Evolutionary conservation across 2,797 vertebrate species (phyloP).

Genomic region (Sebastes trivittatus): DNA sequence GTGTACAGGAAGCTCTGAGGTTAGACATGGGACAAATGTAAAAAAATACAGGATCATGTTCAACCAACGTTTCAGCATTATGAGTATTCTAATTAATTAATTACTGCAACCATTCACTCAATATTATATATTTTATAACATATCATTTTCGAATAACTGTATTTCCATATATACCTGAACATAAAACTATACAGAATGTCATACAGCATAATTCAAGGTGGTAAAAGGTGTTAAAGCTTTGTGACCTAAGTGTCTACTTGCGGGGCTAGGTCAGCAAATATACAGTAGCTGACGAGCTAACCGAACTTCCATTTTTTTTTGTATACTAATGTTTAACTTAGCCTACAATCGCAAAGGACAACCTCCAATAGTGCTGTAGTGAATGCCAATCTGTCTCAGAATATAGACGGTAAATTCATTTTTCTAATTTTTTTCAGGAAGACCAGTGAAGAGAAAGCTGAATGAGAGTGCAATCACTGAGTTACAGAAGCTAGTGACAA

Average conservation of each 20-base stretch:
- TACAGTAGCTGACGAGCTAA: too few relatives aligned
- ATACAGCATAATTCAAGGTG: neutral
- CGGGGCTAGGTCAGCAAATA: neutral
- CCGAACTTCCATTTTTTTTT: too few relatives aligned
- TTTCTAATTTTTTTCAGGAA: too few relatives aligned
- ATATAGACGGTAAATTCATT: neutral
- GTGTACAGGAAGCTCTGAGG: neutral
- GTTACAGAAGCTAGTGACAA: too few relatives aligned
- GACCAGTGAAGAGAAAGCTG: too few relatives aligned
- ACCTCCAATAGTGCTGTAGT: neutral
- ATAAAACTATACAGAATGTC: neutral
- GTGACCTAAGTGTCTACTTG: neutral
- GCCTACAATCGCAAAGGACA: neutral
- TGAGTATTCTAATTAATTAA: neutral
- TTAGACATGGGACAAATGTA: neutral
- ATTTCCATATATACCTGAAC: neutral
- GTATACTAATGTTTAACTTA: neutral
- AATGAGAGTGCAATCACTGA: too few relatives aligned
- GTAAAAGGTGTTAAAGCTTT: neutral
- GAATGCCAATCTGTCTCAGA: neutral
- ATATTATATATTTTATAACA: neutral
- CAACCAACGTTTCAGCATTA: neutral
- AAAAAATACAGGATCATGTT: neutral
- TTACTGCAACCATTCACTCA: neutral
- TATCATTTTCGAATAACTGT: neutral